These are phyloP conservation scores for Oscheius onirici DNA, from an alignment of 2,888 invertebrate species.

Conservation along the genomic window DNA sequence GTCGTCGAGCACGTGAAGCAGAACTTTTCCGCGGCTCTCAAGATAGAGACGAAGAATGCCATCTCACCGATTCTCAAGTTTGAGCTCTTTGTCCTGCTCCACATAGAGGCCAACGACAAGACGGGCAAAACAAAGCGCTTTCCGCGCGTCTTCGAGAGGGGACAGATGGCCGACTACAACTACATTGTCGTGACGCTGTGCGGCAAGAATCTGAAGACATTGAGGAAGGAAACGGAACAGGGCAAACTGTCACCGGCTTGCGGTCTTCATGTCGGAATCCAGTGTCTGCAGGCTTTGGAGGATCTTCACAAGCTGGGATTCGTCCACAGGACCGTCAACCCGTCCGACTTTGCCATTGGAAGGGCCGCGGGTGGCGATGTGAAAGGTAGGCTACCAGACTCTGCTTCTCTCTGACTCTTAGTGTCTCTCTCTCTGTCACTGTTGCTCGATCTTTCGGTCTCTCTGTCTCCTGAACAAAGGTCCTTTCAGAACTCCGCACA, in stretches of 20 bases:
- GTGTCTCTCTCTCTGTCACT: not conserved
- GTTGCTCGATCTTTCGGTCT: no score
- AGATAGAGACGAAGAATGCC: conserved; percentile 44
- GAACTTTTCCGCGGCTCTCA: conserved; percentile 6
- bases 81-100: conserved; percentile 45
- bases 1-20: conserved; percentile 40
- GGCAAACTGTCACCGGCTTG: conserved; percentile 48
- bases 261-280: conserved; percentile 48
- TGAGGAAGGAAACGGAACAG: conserved; percentile 44
- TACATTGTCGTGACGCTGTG: conserved; percentile 52
- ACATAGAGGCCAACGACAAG: conserved; percentile 42
- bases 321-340: conserved; percentile 44
- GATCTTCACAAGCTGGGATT: conserved; percentile 46
- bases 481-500: conserved; percentile 23
- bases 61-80: conserved; percentile 45
- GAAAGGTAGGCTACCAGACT: conserved; percentile 24
- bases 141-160: conserved; percentile 47
- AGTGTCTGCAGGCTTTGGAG: conserved; percentile 51
- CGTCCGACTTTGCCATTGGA: conserved; percentile 53
- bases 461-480: not conserved
- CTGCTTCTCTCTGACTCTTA: not conserved
- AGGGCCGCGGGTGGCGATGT: conserved; percentile 31
- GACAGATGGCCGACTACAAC: conserved; percentile 44
- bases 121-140: conserved; percentile 39
- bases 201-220: conserved; percentile 44